phyloP scores from a whole-genome alignment of 2,113 vertebrate species.

The Scolopax mira region DNA sequence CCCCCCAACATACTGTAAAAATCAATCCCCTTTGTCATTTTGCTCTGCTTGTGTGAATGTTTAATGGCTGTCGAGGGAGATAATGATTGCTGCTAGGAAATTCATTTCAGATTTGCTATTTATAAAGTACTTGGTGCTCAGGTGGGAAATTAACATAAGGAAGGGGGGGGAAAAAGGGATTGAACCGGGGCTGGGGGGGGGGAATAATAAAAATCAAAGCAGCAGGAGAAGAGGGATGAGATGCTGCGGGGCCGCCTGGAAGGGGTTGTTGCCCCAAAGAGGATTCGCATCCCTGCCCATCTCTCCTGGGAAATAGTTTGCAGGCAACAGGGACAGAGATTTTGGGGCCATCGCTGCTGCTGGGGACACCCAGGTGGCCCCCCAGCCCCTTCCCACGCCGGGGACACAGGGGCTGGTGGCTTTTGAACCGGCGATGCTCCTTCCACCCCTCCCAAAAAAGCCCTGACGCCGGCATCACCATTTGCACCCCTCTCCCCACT shows the following conservation, averaged over 20 bases:
- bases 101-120: conserved; percentile 87
- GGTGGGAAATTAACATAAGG: conserved; percentile 83
- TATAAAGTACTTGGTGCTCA: conserved; percentile 83
- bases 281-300: neutral
- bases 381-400: neutral
- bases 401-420: neutral
- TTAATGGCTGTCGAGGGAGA: conserved; percentile 84
- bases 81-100: conserved; percentile 84
- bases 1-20: conserved; percentile 79
- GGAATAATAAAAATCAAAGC: neutral
- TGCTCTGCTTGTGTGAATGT: conserved; percentile 80
- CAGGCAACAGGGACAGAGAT: rapidly evolving
- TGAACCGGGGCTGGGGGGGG: neutral
- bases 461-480: neutral
- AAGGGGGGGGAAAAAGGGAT: conserved; percentile 43
- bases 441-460: neutral
- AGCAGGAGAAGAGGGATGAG: conserved; percentile 2
- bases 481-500: neutral
- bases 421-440: neutral
- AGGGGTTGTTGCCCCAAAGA: neutral
- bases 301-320: neutral
- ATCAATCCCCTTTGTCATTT: conserved; percentile 85
- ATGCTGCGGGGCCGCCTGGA: neutral
- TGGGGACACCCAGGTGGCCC: rapidly evolving
- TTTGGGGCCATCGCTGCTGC: too few relatives aligned